Conservation (phyloP, 2,113 vertebrate genomes). For the Ahaetulla prasina region DNA sequence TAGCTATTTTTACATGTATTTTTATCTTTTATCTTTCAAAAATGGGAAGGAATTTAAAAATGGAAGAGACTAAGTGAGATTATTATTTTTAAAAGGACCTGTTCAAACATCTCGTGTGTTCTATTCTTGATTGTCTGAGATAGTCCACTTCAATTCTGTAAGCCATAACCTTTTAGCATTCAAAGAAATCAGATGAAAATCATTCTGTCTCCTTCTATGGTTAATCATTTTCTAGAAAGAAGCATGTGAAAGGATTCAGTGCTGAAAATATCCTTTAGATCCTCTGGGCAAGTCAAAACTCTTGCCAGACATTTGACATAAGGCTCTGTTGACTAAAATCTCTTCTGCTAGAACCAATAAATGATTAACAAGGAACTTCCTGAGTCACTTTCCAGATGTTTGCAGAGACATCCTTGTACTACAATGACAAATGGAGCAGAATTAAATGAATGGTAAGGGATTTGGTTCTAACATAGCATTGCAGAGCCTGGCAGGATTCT, state of each 20-base stretch:
- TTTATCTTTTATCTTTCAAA: background rate
- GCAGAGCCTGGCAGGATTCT: constrained; percentile 40
- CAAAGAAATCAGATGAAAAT: constrained; percentile 48
- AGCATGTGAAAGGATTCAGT: constrained; percentile 51
- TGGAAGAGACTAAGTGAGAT: constrained; percentile 27
- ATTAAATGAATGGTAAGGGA: constrained; percentile 56
- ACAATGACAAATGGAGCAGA: constrained; percentile 71
- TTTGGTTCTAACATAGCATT: constrained; percentile 39
- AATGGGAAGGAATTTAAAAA: background rate
- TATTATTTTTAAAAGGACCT: constrained; percentile 46
- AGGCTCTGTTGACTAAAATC: constrained; percentile 50
- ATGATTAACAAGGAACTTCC: constrained; percentile 61
- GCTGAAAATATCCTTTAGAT: constrained; percentile 43
- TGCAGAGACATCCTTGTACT: constrained; percentile 65
- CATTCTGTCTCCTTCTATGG: constrained; percentile 35
- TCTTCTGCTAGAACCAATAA: constrained; percentile 51
- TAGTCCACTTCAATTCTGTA: constrained; percentile 49
- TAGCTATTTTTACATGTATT: background rate
- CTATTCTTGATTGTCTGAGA: constrained; percentile 44
- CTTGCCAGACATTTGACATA: constrained; percentile 48
- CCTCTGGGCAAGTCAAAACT: constrained; percentile 50
- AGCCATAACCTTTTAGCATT: constrained; percentile 43
- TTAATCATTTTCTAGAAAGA: constrained; percentile 50
- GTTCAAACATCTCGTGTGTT: constrained; percentile 28
- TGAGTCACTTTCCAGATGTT: constrained; percentile 63